Evolutionary conservation across 2,888 invertebrate species (phyloP).

Genomic region (Conistra vaccinii): DNA sequence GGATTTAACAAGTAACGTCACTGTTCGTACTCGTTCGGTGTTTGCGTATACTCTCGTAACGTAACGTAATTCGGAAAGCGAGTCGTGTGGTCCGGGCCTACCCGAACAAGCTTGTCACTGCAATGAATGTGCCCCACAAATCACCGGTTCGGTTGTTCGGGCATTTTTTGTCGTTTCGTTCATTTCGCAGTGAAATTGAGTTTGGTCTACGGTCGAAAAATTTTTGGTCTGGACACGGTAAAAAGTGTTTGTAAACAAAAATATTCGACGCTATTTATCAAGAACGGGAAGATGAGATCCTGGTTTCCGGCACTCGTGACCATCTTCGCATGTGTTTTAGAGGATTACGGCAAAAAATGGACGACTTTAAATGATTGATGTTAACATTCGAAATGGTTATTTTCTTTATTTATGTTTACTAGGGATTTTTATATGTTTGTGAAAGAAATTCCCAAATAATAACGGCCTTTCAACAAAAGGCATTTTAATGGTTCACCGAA

Average conservation of each 20-base stretch:
- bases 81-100: slow-evolving; percentile 78
- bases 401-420: slow-evolving; percentile 8
- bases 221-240: slow-evolving; percentile 71
- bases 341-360: slow-evolving; percentile 58
- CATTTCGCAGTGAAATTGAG: slow-evolving; percentile 87
- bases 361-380: slow-evolving; percentile 40
- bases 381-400: slow-evolving; percentile 12
- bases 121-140: slow-evolving; percentile 89
- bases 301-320: slow-evolving; percentile 62
- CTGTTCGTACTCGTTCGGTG: slow-evolving; percentile 70
- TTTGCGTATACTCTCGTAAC: slow-evolving; percentile 73
- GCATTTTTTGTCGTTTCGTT: slow-evolving; percentile 86
- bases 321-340: slow-evolving; percentile 57
- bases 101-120: slow-evolving; percentile 87
- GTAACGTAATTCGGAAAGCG: slow-evolving; percentile 78
- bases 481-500: slow-evolving; percentile 20
- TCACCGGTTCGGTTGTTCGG: slow-evolving; percentile 84
- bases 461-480: slow-evolving; percentile 1
- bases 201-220: slow-evolving; percentile 79
- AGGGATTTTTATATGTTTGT: background rate
- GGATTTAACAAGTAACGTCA: slow-evolving; percentile 84
- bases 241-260: slow-evolving; percentile 76
- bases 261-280: slow-evolving; percentile 70
- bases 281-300: slow-evolving; percentile 66
- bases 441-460: slow-evolving; percentile 4